Conservation (phyloP, 2,797 vertebrate species). For the Threskiornis aethiopicus region DNA sequence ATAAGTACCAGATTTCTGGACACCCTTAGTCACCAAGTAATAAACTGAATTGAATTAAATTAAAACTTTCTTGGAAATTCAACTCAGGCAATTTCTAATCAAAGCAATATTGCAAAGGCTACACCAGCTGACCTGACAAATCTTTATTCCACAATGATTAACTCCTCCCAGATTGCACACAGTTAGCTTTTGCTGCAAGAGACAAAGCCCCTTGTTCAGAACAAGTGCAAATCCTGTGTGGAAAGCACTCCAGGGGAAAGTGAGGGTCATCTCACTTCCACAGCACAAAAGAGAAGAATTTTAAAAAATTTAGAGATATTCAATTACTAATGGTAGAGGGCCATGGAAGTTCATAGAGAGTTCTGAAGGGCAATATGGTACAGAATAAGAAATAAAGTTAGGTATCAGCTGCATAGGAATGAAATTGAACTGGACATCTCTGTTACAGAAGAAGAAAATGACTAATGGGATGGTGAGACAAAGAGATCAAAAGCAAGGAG, state of each 20-base stretch:
- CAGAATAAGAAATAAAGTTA: background rate
- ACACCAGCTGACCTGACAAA: background rate
- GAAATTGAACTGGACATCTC: background rate
- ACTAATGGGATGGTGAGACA: constrained; percentile 6
- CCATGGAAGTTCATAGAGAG: background rate
- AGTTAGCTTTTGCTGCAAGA: background rate
- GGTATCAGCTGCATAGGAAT: background rate
- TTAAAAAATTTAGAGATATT: background rate
- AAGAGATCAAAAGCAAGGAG: constrained; percentile 14
- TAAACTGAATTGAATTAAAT: background rate
- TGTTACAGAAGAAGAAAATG: background rate
- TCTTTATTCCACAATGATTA: background rate
- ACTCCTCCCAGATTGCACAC: background rate
- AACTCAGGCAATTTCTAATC: background rate
- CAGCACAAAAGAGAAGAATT: background rate
- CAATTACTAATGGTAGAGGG: background rate
- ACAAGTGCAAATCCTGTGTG: constrained; percentile 3
- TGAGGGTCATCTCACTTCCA: background rate
- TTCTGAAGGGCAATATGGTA: background rate
- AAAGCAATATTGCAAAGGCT: background rate
- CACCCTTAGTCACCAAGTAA: background rate
- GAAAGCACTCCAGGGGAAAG: constrained; percentile 6
- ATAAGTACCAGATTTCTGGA: background rate
- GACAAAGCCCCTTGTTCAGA: background rate
- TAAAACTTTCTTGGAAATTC: background rate